Evolutionary conservation across 2,797 vertebrate genomes (phyloP).

Genomic region (Lepus townsendii): DNA sequence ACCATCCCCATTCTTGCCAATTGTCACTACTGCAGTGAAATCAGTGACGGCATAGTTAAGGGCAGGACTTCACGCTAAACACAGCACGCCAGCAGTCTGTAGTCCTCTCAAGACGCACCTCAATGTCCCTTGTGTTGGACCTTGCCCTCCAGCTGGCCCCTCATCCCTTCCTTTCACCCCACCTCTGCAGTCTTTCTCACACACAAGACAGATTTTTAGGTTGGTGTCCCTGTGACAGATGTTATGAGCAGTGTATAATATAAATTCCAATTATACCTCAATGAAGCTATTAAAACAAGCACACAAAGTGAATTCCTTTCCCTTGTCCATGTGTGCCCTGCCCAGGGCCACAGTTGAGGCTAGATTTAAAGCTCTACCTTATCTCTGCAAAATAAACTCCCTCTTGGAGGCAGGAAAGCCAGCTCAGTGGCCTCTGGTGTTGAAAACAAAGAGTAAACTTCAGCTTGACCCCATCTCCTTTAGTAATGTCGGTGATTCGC

Average conservation of each 20-base stretch:
- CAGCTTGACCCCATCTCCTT: not conserved
- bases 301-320: not conserved
- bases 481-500: not conserved
- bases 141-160: not conserved
- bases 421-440: not conserved
- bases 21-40: not conserved
- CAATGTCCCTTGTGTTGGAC: not conserved
- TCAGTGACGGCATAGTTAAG: not conserved
- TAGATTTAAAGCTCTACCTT: not conserved
- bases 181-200: not conserved
- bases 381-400: not conserved
- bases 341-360: not conserved
- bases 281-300: not conserved
- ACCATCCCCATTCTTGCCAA: not conserved
- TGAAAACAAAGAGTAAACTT: constrained; percentile 22
- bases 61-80: not conserved
- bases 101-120: not conserved
- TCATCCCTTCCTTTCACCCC: not conserved
- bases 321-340: accelerated
- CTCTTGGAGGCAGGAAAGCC: not conserved
- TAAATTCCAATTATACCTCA: not conserved
- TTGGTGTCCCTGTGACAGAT: not conserved
- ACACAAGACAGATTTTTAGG: not conserved
- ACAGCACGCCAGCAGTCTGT: not conserved
- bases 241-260: not conserved